Conservation (phyloP, 2,888 invertebrate genomes). For the Acanthacorydalis orientalis region DNA sequence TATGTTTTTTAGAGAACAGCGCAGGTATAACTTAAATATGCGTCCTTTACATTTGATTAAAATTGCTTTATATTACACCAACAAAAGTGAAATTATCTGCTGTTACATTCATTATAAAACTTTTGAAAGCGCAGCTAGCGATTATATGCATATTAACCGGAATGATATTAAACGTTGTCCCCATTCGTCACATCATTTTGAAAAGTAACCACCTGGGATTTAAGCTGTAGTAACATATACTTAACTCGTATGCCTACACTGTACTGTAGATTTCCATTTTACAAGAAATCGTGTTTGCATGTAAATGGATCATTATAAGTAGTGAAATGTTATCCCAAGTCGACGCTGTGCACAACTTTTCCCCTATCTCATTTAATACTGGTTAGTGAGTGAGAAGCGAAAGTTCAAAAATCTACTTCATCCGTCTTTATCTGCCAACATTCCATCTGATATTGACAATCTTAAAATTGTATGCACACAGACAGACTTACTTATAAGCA, state of each 20-base stretch:
- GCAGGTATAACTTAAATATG: no score
- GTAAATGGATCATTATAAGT: slow-evolving; percentile 35
- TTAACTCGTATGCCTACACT: not conserved
- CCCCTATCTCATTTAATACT: slow-evolving; percentile 14
- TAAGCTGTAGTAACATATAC: not conserved
- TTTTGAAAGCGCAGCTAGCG: not conserved
- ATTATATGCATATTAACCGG: not conserved
- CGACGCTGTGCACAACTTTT: not conserved
- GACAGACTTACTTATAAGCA: no score
- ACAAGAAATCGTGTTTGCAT: slow-evolving; percentile 36
- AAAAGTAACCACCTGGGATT: not conserved
- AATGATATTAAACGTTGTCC: not conserved
- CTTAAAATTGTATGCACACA: no score
- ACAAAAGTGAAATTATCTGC: not conserved
- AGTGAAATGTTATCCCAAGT: slow-evolving; percentile 11
- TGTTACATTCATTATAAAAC: not conserved
- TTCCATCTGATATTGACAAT: no score
- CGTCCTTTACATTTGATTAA: no score
- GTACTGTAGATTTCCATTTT: slow-evolving; percentile 9
- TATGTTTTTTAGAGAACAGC: no score
- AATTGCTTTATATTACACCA: no score
- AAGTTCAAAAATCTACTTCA: no score
- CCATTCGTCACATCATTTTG: not conserved
- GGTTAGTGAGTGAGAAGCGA: slow-evolving; percentile 15
- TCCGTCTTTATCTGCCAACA: no score